Evolutionary conservation across 2,113 vertebrate species (phyloP), one percentile per base, ranked within the genome.

Genomic region (Nothoprocta pentlandii): DNA sequence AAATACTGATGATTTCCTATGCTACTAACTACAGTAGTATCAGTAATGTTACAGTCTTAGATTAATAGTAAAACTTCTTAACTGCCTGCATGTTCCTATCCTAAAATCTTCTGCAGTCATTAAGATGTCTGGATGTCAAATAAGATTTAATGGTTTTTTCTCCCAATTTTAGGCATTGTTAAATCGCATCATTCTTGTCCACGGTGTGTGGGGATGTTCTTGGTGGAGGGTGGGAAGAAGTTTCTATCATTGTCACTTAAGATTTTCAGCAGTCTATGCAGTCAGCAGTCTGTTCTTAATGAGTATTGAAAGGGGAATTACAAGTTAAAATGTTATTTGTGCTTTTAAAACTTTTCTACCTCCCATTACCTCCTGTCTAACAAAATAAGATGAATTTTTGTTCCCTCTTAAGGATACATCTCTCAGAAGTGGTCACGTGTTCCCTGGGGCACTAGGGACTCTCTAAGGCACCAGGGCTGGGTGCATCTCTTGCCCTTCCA

Each of bases 381-480:
- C 5, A 64, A 62, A 67, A 17, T 30, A 26, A 19, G 10, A 39
- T 77, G 56, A 34, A 28, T 51, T 64, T 63, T 53, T 77, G 26
- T 3, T 70, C 9, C 12, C 9, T 77, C 7, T 39, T 49, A 25
- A 51, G 47, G 32, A 16, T 36, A 44, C 12, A 36, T 1, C 3
- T 42, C 53, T 89, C 77, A 1, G 3, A 5, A 7, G 9, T 20
- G n/a, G 36, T 16, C 30, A 30, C 56, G 16, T 41, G 10, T 17
- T 39, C 26, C 7, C n/a, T 53, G 0, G 1, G 0, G 4, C 28
- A 42, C 3, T 1, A 39, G 41, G 39, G 16, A 12, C 69, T 46
- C 20, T 80, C 32, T 46, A 36, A 41, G 53, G 16, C 34, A 53
- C 53, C 42, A 64, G 63, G 51, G 21, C 39, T 51, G 80, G 34